Evolutionary conservation across 2,888 invertebrate genomes (phyloP).

Genomic region (Hoplodrina ambigua): DNA sequence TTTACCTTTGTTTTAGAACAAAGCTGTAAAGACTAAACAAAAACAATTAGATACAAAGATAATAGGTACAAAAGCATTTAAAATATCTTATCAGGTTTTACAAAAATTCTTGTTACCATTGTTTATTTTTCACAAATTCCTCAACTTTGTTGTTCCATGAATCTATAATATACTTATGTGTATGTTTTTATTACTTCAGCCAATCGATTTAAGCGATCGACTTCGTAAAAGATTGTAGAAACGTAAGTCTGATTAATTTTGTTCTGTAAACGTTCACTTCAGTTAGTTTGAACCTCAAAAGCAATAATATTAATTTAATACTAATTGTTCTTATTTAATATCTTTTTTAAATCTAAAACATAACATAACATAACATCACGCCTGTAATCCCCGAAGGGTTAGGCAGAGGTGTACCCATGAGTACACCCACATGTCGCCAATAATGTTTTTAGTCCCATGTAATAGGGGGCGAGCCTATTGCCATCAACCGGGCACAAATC

Average conservation of each 20-base stretch:
- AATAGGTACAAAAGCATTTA: slow-evolving; percentile 14
- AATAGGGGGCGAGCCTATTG: too few relatives aligned
- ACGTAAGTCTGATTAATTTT: slow-evolving; percentile 37
- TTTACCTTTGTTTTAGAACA: slow-evolving; percentile 22
- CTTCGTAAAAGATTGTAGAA: slow-evolving; percentile 26
- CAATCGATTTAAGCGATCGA: slow-evolving; percentile 21
- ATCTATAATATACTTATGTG: slow-evolving; percentile 14
- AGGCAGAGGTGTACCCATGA: too few relatives aligned
- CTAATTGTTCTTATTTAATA: slow-evolving; percentile 6
- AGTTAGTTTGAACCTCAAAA: slow-evolving; percentile 39
- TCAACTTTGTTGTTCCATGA: neutral
- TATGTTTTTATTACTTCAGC: slow-evolving; percentile 30
- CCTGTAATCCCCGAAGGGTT: too few relatives aligned
- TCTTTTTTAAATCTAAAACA: too few relatives aligned
- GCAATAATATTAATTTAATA: slow-evolving; percentile 20
- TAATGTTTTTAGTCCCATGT: too few relatives aligned
- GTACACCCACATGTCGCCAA: too few relatives aligned
- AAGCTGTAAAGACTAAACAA: slow-evolving; percentile 18
- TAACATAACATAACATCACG: too few relatives aligned
- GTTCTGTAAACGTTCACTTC: slow-evolving; percentile 19
- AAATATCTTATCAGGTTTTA: slow-evolving; percentile 28
- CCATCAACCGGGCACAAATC: too few relatives aligned
- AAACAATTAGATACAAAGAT: neutral
- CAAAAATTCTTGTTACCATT: slow-evolving; percentile 18
- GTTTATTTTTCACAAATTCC: slow-evolving; percentile 34